Base-by-base conservation (phyloP, 2,797 vertebrate genomes). In the Lophotriccus pileatus region DNA sequence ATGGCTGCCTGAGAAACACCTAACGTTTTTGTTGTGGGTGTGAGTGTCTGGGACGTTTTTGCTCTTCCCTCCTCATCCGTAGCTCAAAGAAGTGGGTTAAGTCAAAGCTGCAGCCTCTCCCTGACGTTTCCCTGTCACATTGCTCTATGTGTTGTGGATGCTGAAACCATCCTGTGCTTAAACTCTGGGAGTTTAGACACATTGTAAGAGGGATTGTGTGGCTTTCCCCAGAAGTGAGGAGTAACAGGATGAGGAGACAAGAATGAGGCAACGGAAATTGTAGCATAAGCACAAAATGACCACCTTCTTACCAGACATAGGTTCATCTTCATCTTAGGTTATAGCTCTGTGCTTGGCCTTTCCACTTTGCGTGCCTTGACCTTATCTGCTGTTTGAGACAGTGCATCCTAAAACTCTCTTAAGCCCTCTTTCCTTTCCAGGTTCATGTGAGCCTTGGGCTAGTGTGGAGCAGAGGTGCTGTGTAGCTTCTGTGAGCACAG, bases 1-100 rank as follows among this genome's bases (percentile, higher is more conserved):
- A 2, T 19, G 22, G 41, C 37, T 75, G 17, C 34, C 19, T 10
- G 25, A 76, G 77, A 78, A 53, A 47, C 36, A 25, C 36, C 6
- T 19, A 2, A 10, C 0, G 0, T 37, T 74, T 69, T 69, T 87
- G 9, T 59, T 50, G 17, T 0, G 19, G 9, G 1, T 69, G 11
- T 73, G 68, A 53, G 36, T 25, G 14, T 78, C n/a, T 66, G 39
- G 28, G 59, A 11, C 47, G 67, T 72, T 1, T 58, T 20, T 81
- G 19, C 25, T 64, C 1, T 1, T 68, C 49, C 24, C 10, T 58
- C n/a, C 32, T 89, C 28, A 43, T 43, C 46, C 53, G 13, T 62
- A 37, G 27, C 62, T 78, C 17, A 13, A 59, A 63, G 37, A 64
- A 64, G 4, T 30, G 72, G 7, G 3, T 60, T 39, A 63, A 49